A percentile compares a stretch with the other conserved stretches of the same genome.
These are phyloP conservation scores for Lamellibrachia luymesi DNA, from an alignment of 1,140 invertebrate species.

Conservation along the genomic window DNA sequence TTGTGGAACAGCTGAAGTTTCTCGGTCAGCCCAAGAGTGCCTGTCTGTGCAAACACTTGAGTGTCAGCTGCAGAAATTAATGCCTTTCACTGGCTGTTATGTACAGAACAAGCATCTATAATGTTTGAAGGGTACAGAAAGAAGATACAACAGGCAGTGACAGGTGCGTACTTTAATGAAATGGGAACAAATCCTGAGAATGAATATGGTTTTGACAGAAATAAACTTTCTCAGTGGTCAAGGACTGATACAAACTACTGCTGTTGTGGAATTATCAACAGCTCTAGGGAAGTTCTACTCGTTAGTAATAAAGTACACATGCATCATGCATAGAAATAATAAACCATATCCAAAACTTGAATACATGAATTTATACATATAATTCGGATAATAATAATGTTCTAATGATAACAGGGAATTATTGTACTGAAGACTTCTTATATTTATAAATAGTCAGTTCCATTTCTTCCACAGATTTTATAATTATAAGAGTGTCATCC, in stretches of 20 bases:
- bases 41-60: not conserved
- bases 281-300: too few species aligned
- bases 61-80: not conserved
- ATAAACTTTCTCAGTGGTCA: not conserved
- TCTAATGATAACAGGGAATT: not conserved
- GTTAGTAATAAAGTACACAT: not conserved
- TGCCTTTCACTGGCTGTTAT: not conserved
- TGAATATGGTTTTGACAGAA: not conserved
- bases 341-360: not conserved
- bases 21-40: not conserved
- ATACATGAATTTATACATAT: not conserved
- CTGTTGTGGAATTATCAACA: not conserved
- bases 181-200: not conserved
- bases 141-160: not conserved
- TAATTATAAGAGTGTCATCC: not conserved
- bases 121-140: not conserved
- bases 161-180: not conserved
- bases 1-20: not conserved
- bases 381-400: too few species aligned
- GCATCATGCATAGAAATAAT: not conserved
- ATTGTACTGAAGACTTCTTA: not conserved
- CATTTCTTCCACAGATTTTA: not conserved
- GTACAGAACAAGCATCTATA: not conserved
- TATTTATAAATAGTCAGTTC: not conserved
- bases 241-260: not conserved